These are phyloP conservation scores for Apis cerana DNA, from an alignment of 1,140 invertebrate species.

Conservation along the genomic window DNA sequence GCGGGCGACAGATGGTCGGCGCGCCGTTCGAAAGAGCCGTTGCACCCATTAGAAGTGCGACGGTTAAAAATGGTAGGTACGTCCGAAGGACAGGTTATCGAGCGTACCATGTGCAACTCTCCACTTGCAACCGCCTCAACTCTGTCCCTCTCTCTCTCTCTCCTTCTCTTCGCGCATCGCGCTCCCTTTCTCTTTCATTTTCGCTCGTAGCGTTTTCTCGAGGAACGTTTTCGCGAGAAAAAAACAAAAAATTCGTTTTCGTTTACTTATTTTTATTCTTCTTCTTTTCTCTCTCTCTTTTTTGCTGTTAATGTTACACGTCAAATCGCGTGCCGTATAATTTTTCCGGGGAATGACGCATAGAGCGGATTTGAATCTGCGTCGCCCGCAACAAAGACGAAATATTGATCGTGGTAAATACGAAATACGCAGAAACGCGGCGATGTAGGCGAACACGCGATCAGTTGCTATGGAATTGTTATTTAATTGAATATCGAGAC, in stretches of 20 bases:
- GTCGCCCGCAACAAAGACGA: constrained; percentile 6
- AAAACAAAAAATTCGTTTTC: not conserved
- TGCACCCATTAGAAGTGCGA: constrained; percentile 79
- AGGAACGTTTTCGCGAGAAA: too few species aligned
- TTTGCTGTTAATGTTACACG: not conserved
- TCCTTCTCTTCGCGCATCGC: not conserved
- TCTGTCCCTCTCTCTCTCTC: not conserved
- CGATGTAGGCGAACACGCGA: constrained; percentile 8
- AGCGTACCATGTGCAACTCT: constrained; percentile 53
- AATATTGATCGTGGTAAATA: constrained; percentile 36
- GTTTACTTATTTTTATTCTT: not conserved
- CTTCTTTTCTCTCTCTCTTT: not conserved
- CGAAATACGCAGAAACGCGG: constrained; percentile 27
- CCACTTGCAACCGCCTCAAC: constrained; percentile 14
- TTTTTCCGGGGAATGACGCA: not conserved
- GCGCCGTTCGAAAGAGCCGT: constrained; percentile 77
- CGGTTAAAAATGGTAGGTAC: constrained; percentile 77
- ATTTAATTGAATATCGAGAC: not conserved
- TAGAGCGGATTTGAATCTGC: constrained; percentile 5
- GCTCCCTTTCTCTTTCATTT: not conserved
- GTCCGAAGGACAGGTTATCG: constrained; percentile 76
- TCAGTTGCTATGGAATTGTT: constrained; percentile 33
- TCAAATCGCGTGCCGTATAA: not conserved
- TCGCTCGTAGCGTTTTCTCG: not conserved
- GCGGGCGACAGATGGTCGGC: constrained; percentile 79